phyloP scores from a whole-genome alignment of 2,888 invertebrate genomes.

The Hirtodrosophila alboralis region DNA sequence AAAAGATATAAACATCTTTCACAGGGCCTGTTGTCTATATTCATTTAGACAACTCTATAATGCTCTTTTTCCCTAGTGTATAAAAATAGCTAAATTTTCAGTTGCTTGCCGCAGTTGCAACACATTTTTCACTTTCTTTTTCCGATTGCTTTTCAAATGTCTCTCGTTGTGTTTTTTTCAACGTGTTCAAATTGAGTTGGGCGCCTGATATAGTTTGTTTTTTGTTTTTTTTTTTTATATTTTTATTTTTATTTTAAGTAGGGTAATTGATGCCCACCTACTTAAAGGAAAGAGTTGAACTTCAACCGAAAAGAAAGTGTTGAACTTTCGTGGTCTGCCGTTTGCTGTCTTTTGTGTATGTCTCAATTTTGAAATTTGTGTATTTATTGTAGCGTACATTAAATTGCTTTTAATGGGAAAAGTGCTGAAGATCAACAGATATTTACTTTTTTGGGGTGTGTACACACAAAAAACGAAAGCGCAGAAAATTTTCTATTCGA shows the following conservation, averaged over 20 bases:
- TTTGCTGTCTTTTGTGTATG: slow-evolving; percentile 37
- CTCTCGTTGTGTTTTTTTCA: slow-evolving; percentile 3
- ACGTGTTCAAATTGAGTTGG: background rate
- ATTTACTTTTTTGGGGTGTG: slow-evolving; percentile 30
- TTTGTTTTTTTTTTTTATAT: too few species aligned
- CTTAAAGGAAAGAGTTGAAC: slow-evolving; percentile 46
- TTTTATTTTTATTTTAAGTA: slow-evolving; percentile 21
- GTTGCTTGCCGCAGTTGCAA: slow-evolving; percentile 41
- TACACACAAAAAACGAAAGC: slow-evolving; percentile 66
- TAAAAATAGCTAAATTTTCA: slow-evolving; percentile 27
- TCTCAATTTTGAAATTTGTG: slow-evolving; percentile 61
- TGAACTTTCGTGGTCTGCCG: slow-evolving; percentile 54
- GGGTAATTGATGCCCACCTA: slow-evolving; percentile 65
- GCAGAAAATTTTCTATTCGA: slow-evolving; percentile 51
- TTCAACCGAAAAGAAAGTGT: slow-evolving; percentile 70
- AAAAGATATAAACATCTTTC: too few species aligned
- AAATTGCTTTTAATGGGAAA: slow-evolving; percentile 70
- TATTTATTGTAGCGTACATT: slow-evolving; percentile 69
- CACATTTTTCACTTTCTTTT: slow-evolving; percentile 68
- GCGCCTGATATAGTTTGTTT: slow-evolving; percentile 20
- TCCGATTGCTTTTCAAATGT: slow-evolving; percentile 36
- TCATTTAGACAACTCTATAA: too few species aligned
- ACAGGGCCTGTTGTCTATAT: too few species aligned
- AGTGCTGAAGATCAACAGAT: slow-evolving; percentile 59
- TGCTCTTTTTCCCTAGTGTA: too few species aligned